These are phyloP conservation scores for Loripinus fragilis DNA, from an alignment of 2,888 invertebrate genomes.

Conservation along the genomic window DNA sequence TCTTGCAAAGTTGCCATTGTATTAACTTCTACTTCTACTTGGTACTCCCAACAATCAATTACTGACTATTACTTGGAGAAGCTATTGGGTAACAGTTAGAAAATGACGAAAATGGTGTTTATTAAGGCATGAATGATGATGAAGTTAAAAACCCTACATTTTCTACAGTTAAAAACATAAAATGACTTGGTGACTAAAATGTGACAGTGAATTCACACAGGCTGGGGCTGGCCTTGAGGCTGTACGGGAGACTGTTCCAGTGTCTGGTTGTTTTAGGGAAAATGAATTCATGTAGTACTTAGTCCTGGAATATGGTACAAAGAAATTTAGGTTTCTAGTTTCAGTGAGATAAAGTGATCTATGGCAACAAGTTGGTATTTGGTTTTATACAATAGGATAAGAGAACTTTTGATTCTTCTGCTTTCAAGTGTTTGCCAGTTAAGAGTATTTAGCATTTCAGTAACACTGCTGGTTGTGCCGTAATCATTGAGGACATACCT, in stretches of 20 bases:
- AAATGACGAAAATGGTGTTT: no score
- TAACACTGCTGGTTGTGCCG: slow-evolving; percentile 20
- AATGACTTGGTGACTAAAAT: no score
- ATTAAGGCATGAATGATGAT: no score
- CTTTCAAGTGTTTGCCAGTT: slow-evolving; percentile 3
- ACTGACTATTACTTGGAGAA: no score
- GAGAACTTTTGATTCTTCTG: slow-evolving; percentile 8
- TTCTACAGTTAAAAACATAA: no score
- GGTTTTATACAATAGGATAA: slow-evolving; percentile 16
- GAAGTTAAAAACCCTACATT: no score
- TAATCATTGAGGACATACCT: slow-evolving; percentile 25
- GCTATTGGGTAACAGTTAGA: no score
- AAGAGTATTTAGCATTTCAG: slow-evolving; percentile 19
- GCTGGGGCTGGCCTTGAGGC: slow-evolving; percentile 15
- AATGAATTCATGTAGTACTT: slow-evolving; percentile 21
- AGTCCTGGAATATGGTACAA: slow-evolving; percentile 23
- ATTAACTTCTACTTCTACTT: no score
- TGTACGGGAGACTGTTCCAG: slow-evolving; percentile 15
- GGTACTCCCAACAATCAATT: no score
- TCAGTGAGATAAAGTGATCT: slow-evolving; percentile 12
- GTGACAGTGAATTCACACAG: not conserved
- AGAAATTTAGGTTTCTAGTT: slow-evolving; percentile 19
- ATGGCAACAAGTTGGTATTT: slow-evolving; percentile 3
- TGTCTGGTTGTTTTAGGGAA: slow-evolving; percentile 22
- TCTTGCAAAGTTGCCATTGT: no score